Conservation (phyloP, 2,888 invertebrate genomes). For the Prosapia bicincta region DNA sequence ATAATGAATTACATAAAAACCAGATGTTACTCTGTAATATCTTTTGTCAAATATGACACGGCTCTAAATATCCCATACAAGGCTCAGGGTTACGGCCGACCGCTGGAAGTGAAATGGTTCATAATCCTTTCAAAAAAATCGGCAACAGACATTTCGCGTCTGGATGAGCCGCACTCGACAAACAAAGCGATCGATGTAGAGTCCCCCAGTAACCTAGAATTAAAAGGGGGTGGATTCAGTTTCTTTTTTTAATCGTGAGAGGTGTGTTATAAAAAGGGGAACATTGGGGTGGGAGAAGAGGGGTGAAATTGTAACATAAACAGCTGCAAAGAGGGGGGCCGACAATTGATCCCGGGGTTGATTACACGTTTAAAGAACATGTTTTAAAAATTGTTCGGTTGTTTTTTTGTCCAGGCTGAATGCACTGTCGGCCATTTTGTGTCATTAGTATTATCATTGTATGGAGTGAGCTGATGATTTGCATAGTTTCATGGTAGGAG, state of each 20-base stretch:
- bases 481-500: neutral
- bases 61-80: neutral
- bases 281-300: neutral
- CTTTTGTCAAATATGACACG: neutral
- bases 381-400: neutral
- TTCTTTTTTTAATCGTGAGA: slow-evolving; percentile 16
- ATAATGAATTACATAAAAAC: neutral
- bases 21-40: neutral
- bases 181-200: slow-evolving; percentile 14
- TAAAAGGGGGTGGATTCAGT: slow-evolving; percentile 21
- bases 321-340: neutral
- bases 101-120: neutral
- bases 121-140: slow-evolving; percentile 21
- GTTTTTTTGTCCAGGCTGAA: neutral
- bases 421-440: neutral
- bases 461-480: neutral
- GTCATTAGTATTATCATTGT: neutral
- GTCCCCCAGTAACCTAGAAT: slow-evolving; percentile 23
- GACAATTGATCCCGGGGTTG: neutral
- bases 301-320: slow-evolving; percentile 2
- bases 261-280: neutral
- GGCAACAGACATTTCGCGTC: slow-evolving; percentile 18
- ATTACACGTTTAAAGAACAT: neutral
- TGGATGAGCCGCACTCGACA: slow-evolving; percentile 7
- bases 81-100: neutral